phyloP scores from a whole-genome alignment of 2,888 invertebrate genomes.

The Platycnemis pennipes region DNA sequence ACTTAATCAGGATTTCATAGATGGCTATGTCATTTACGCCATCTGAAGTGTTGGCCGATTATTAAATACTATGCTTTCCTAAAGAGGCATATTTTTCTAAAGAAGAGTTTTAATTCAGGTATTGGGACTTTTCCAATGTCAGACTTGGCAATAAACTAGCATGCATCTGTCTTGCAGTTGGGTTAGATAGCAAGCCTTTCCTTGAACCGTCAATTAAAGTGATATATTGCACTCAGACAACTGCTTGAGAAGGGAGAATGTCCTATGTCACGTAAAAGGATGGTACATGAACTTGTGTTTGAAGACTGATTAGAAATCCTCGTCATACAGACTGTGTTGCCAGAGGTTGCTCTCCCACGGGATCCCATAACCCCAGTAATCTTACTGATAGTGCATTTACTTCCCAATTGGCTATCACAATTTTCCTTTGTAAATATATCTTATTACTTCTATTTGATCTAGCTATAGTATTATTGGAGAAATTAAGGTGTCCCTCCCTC shows the following conservation, averaged over 20 bases:
- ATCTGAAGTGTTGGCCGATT: background rate
- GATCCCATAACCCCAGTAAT: background rate
- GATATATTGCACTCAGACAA: background rate
- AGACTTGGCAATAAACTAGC: background rate
- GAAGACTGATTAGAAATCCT: background rate
- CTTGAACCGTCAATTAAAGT: conserved; percentile 26
- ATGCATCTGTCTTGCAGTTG: background rate
- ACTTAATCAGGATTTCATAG: background rate
- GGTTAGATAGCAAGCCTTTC: background rate
- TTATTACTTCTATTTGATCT: no score
- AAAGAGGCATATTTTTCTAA: background rate
- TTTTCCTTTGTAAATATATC: no score
- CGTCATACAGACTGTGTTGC: background rate
- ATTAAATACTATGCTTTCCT: background rate
- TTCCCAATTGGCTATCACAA: no score
- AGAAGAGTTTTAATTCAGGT: background rate
- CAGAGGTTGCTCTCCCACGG: background rate
- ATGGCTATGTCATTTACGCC: background rate
- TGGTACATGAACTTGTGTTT: background rate
- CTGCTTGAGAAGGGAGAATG: background rate
- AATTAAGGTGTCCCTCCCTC: no score
- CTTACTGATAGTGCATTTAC: background rate
- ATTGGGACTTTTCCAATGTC: conserved; percentile 5
- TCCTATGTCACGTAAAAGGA: background rate
- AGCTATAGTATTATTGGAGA: no score